Base-by-base conservation (phyloP, 2,888 invertebrate species). In the Seladonia tumulorum region DNA sequence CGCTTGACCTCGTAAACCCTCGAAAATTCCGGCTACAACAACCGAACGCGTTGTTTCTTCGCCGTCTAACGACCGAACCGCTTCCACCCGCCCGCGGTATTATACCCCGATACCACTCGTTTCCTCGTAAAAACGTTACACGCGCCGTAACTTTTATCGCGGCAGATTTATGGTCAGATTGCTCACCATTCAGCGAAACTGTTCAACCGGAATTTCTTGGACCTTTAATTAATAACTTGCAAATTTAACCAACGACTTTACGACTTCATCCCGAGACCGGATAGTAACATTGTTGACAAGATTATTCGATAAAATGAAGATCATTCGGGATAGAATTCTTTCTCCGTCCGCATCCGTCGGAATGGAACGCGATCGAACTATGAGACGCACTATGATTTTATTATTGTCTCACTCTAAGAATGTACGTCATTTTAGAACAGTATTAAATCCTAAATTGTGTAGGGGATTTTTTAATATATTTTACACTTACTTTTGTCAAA, bases 1-100 rank as follows among this genome's bases (percentile, higher is more conserved):
- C 70, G 42, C 66, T 75, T 76, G 71, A 57, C 78, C 78, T 87
- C 87, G 79, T 87, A 81, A 87, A 76, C 29, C 81, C n/a, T 73
- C 79, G 47, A 81, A 81, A 70, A 83, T 79, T 76, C 68, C 78
- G 14, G 68, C 76, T 66, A 42, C 12, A 74, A 76, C 16, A n/a
- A 53, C 60, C 79, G 0, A 63, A 70, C 29, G 79, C 70, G 49
- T 79, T 75, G 71, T 80, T 86, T 76, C 75, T 71, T 72, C 18
- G 18, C n/a, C 7, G 47, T 70, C 8, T 35, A 70, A 76, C 77
- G 68, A 57, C 57, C 47, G 22, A 14, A 5, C 14, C 16, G 18
- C 16, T 22, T 49, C 63, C 16, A 16, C 35, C 35, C 49, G 29
- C 18, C 22, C 35, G 45, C 49, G 68, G 49, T 60, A 14, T 49